phyloP scores from a whole-genome alignment of 2,888 invertebrate genomes.

The Mechanitis messenoides region DNA sequence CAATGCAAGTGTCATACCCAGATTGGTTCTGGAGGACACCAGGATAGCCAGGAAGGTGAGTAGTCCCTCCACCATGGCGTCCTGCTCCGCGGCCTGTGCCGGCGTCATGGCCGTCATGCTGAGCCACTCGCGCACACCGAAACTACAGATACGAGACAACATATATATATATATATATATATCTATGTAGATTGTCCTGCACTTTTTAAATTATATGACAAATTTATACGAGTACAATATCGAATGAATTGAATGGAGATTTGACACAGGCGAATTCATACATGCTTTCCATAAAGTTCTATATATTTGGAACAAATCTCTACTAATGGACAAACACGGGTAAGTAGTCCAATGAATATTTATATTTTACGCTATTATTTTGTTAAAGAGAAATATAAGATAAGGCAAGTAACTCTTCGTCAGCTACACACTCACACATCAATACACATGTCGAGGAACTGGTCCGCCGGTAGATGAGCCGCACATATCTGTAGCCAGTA shows the following conservation, averaged over 20 bases:
- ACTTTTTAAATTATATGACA: too few relatives aligned
- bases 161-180: background rate
- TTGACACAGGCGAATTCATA: too few relatives aligned
- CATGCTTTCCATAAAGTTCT: too few relatives aligned
- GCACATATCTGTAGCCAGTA: slow-evolving; percentile 96
- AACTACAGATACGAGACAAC: slow-evolving; percentile 67
- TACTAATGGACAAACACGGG: too few relatives aligned
- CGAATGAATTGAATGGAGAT: too few relatives aligned
- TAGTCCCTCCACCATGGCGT: slow-evolving; percentile 95
- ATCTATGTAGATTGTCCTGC: background rate
- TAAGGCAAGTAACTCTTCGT: background rate
- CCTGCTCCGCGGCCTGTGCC: slow-evolving; percentile 87
- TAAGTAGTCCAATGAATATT: too few relatives aligned
- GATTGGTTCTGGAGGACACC: slow-evolving; percentile 90
- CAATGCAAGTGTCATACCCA: slow-evolving; percentile 73
- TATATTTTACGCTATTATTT: too few relatives aligned
- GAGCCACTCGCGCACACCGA: slow-evolving; percentile 91
- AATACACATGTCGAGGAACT: slow-evolving; percentile 90
- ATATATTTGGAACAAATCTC: too few relatives aligned
- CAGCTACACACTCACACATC: slow-evolving; percentile 80
- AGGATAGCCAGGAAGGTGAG: slow-evolving; percentile 93
- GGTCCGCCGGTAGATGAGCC: slow-evolving; percentile 89
- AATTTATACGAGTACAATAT: too few relatives aligned
- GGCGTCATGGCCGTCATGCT: slow-evolving; percentile 83
- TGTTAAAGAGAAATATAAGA: too few relatives aligned